Conservation (phyloP, 2,797 vertebrate species). For the Ctenosaura bakeri region DNA sequence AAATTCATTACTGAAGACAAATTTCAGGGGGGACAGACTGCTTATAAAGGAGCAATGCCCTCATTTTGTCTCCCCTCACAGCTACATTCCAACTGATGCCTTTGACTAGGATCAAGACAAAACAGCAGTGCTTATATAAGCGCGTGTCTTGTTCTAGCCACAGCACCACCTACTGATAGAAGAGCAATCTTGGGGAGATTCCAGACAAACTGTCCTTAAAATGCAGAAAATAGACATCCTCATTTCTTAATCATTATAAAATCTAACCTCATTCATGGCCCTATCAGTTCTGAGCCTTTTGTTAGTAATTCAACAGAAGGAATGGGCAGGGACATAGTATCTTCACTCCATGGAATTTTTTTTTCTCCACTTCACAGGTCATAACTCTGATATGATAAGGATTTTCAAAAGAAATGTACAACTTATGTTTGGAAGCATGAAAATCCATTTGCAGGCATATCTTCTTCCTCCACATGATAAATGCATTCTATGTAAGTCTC, state of each 20-base stretch:
- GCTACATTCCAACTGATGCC: no score
- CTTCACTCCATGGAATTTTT: slow-evolving; percentile 35
- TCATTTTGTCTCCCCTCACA: no score
- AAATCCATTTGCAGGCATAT: slow-evolving; percentile 78
- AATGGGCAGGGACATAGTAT: not conserved
- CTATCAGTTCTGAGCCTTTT: slow-evolving; percentile 36
- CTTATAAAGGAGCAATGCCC: no score
- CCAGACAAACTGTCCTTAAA: slow-evolving; percentile 9
- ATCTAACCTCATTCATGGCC: slow-evolving; percentile 18
- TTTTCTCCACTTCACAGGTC: slow-evolving; percentile 74
- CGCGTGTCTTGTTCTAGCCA: no score
- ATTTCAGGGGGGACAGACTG: no score
- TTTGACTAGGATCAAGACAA: no score
- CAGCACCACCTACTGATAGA: no score
- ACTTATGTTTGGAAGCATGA: slow-evolving; percentile 75
- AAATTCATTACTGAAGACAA: no score
- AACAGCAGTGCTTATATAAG: no score
- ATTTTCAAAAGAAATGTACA: slow-evolving; percentile 79
- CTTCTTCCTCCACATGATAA: slow-evolving; percentile 67
- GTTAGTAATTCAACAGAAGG: slow-evolving; percentile 44
- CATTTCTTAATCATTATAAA: slow-evolving; percentile 46
- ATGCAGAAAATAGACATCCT: not conserved
- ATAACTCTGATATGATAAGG: slow-evolving; percentile 66
- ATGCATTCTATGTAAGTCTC: slow-evolving; percentile 57
- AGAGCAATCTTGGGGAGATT: slow-evolving; percentile 8